Evolutionary conservation across 2,888 invertebrate species (phyloP).

Genomic region (Cataglyphis livida): DNA sequence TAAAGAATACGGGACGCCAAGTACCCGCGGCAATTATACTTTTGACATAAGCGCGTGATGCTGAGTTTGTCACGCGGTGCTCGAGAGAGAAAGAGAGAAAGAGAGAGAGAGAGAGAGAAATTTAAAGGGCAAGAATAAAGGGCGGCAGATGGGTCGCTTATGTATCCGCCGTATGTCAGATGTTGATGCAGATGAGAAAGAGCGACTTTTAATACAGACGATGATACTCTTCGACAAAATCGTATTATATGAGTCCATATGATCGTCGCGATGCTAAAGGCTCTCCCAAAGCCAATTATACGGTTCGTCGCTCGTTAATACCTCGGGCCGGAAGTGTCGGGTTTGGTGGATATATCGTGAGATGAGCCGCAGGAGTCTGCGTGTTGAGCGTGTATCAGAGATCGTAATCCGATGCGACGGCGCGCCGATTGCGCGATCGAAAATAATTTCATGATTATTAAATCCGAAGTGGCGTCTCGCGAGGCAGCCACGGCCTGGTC

Average conservation of each 20-base stretch:
- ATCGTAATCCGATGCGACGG: constrained; percentile 28
- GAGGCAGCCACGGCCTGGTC: background rate
- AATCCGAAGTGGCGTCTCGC: constrained; percentile 21
- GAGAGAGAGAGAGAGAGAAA: no score
- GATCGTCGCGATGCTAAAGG: constrained; percentile 52
- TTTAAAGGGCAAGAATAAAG: constrained; percentile 65
- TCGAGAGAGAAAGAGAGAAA: constrained; percentile 2
- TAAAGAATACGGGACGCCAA: background rate
- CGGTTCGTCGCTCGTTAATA: constrained; percentile 59
- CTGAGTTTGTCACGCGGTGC: constrained; percentile 45
- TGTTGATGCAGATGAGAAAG: constrained; percentile 81
- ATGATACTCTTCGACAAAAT: constrained; percentile 78
- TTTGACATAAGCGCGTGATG: constrained; percentile 16
- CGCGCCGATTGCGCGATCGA: constrained; percentile 7
- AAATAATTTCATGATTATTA: constrained; percentile 43
- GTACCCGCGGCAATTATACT: background rate
- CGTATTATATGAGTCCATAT: constrained; percentile 42
- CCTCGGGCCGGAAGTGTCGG: constrained; percentile 9
- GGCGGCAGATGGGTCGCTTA: constrained; percentile 78
- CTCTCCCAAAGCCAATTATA: constrained; percentile 63
- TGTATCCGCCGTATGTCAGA: constrained; percentile 81
- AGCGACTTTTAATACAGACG: constrained; percentile 76
- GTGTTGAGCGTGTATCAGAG: constrained; percentile 4
- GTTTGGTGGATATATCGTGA: constrained; percentile 56
- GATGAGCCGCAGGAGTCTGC: constrained; percentile 6